Evolutionary conservation across 2,888 invertebrate genomes (phyloP), one percentile per base, ranked within the genome.

Genomic region (Torymus texanus): DNA sequence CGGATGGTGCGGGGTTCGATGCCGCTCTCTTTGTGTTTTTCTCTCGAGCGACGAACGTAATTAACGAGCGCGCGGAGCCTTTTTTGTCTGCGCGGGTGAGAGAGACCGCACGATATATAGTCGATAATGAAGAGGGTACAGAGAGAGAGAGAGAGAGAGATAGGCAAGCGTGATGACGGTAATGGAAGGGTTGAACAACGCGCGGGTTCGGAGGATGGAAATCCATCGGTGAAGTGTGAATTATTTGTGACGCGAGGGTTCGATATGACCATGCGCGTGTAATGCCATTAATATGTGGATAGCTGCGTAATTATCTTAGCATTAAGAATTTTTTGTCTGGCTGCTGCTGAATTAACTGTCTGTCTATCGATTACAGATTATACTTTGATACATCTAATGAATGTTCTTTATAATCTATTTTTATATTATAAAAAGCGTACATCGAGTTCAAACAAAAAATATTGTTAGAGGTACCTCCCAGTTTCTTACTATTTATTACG

Each of bases 141-240:
- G 41, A 41, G 8, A 41, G 41, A 41, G 5, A 41, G 8, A 41
- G 41, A 41, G 5, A 41, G 41, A 1, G 8, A 8, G 10, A 8
- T 2, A 0, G 3, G 61, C 11, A n/a, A 16, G 16, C 62, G 21
- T 18, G 66, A 41, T 21, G 66, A 67, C 55, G 12, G 21, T 55
- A 55, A 67, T 67, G 66, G 51, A 67, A 55, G 72, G 72, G 62
- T 72, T 62, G 24, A 24, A 51, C 41, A 41, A 21, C 21, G 41
- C 41, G 41, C 41, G 41, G 41, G 41, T 41, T 41, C 8, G 41
- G 41, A 41, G 41, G 41, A 51, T 72, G 53, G 66, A 21, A 14
- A 53, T 67, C 53, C 55, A 16, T 66, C 18, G 13, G 18, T 21
- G 14, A 14, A 67, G 24, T 24, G 5, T 62, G 53, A 53, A 59